These are phyloP conservation scores for Stenichneumon culpator DNA, from an alignment of 2,888 invertebrate genomes.

Conservation along the genomic window DNA sequence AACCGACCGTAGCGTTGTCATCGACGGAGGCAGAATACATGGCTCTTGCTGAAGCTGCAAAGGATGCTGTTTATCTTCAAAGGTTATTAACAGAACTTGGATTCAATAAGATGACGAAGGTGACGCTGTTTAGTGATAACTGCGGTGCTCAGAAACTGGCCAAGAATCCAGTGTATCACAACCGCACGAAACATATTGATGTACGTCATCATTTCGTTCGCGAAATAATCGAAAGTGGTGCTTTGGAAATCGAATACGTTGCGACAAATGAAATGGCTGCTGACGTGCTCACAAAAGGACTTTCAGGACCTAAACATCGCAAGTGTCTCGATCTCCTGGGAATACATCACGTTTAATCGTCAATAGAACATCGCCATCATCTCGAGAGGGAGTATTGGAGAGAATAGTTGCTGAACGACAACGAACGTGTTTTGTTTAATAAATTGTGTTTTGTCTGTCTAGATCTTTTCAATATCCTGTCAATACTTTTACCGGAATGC, in stretches of 20 bases:
- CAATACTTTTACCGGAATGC: background rate
- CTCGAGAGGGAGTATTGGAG: constrained; percentile 2
- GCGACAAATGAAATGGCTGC: constrained; percentile 11
- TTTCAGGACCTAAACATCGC: background rate
- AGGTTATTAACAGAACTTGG: constrained; percentile 2
- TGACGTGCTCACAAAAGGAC: constrained; percentile 1
- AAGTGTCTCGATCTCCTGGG: constrained; percentile 2
- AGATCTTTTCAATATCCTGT: background rate
- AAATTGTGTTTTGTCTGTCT: background rate
- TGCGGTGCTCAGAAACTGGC: constrained; percentile 32
- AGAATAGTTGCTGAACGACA: background rate
- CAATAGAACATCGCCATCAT: background rate
- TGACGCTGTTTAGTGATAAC: constrained; percentile 23
- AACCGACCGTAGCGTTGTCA: constrained; percentile 24
- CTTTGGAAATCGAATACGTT: constrained; percentile 6
- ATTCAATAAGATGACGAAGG: constrained; percentile 8
- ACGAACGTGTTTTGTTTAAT: constrained; percentile 8
- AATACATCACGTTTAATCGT: background rate
- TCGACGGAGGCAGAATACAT: constrained; percentile 19
- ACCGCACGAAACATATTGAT: constrained; percentile 45
- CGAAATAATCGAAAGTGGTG: constrained; percentile 1
- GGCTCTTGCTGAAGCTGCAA: constrained; percentile 8
- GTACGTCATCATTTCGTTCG: constrained; percentile 43
- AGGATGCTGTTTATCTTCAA: constrained; percentile 27
- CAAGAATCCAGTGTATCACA: constrained; percentile 37